Evolutionary conservation across 2,888 invertebrate genomes (phyloP).

Genomic region (Gastracanthus pulcherrimus): DNA sequence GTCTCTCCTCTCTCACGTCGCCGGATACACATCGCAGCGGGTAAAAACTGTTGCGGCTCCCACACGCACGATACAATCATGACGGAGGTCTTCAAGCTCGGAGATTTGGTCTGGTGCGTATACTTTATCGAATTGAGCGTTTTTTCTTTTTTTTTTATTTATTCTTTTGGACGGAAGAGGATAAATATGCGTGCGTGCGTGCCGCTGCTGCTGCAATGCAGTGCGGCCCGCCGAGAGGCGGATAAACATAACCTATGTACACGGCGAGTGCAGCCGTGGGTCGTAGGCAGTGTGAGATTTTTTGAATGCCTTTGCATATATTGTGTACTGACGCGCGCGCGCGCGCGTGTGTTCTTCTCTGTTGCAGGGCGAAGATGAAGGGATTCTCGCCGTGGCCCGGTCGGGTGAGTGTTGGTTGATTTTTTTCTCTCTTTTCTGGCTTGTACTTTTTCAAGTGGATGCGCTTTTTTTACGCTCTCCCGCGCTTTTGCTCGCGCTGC

Average conservation of each 20-base stretch:
- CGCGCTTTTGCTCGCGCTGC: constrained; percentile 31
- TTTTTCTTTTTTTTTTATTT: no score
- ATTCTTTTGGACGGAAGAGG: no score
- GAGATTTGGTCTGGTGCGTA: constrained; percentile 85
- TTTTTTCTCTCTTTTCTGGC: constrained; percentile 6
- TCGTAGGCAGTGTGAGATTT: no score
- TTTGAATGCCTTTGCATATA: no score
- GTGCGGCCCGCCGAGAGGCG: constrained; percentile 13
- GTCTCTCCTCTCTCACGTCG: background rate
- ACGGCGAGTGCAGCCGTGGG: background rate
- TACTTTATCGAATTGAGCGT: constrained; percentile 46
- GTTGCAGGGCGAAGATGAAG: constrained; percentile 97
- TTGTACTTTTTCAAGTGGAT: background rate
- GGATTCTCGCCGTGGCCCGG: constrained; percentile 98
- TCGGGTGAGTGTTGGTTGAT: constrained; percentile 87
- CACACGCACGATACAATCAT: constrained; percentile 71
- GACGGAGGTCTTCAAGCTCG: constrained; percentile 82
- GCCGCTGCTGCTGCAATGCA: background rate
- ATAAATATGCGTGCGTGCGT: background rate
- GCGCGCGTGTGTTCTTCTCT: constrained; percentile 34
- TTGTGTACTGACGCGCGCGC: constrained; percentile 40
- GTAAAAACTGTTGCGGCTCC: no score
- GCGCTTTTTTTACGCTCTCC: constrained; percentile 7
- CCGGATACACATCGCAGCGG: background rate
- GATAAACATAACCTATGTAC: constrained; percentile 55